These are phyloP conservation scores for Misgurnus anguillicaudatus DNA, from an alignment of 2,113 vertebrate species.

Conservation along the genomic window DNA sequence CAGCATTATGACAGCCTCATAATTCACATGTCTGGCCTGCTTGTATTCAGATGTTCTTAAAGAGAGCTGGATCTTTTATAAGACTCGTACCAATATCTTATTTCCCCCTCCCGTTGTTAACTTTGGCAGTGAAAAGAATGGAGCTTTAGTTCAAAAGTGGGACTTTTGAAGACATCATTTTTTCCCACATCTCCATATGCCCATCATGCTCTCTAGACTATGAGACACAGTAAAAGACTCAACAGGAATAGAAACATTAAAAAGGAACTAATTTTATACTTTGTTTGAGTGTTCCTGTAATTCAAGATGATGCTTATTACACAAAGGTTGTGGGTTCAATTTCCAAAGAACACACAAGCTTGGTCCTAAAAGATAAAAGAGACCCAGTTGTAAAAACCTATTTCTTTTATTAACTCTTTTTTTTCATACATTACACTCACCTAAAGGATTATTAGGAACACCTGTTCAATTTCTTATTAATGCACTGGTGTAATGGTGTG, in stretches of 20 bases:
- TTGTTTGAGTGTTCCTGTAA: neutral
- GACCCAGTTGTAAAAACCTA: no score
- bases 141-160: slow-evolving; percentile 8
- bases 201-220: neutral
- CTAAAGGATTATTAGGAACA: no score
- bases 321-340: no score
- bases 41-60: neutral
- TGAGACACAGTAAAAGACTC: neutral
- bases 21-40: neutral
- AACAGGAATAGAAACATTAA: neutral
- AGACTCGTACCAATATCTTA: slow-evolving; percentile 6
- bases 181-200: neutral
- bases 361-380: no score
- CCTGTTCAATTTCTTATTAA: no score
- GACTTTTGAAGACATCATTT: neutral
- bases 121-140: slow-evolving; percentile 25
- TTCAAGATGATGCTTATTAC: no score
- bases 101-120: slow-evolving; percentile 15
- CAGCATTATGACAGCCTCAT: neutral
- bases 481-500: no score
- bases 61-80: slow-evolving; percentile 11
- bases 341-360: no score
- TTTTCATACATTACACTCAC: no score
- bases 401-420: no score
- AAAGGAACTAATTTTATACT: neutral